Evolutionary conservation across 2,888 invertebrate genomes (phyloP).

Genomic region (Tachina lurida): DNA sequence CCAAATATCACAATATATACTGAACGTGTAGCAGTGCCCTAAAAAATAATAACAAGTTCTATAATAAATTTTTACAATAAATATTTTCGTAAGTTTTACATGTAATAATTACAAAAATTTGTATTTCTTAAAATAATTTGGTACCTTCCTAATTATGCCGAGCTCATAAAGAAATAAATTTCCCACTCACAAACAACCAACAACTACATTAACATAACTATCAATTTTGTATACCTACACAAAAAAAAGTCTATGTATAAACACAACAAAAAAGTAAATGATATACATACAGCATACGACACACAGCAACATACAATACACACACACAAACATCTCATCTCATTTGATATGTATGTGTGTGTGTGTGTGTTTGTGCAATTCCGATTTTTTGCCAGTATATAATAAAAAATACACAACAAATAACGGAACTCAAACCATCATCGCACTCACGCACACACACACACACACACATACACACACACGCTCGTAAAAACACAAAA

Average conservation of each 20-base stretch:
- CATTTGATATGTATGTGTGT: neutral
- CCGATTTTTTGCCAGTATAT: slow-evolving; percentile 21
- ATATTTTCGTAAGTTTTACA: neutral
- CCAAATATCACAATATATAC: too few relatives aligned
- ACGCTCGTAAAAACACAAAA: slow-evolving; percentile 20
- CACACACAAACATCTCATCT: neutral
- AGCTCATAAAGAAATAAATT: slow-evolving; percentile 34
- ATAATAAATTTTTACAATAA: neutral
- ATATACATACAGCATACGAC: slow-evolving; percentile 48
- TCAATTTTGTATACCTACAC: slow-evolving; percentile 16
- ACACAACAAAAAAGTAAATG: slow-evolving; percentile 68
- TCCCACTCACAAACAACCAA: slow-evolving; percentile 29
- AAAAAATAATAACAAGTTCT: too few relatives aligned
- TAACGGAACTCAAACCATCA: slow-evolving; percentile 59
- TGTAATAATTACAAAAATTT: neutral
- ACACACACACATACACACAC: slow-evolving; percentile 33
- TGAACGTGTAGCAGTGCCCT: too few relatives aligned
- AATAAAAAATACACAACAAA: slow-evolving; percentile 49
- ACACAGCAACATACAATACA: slow-evolving; percentile 9
- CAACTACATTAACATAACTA: slow-evolving; percentile 35
- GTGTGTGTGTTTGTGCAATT: neutral
- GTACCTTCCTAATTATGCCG: neutral
- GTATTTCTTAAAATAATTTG: neutral
- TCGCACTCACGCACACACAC: slow-evolving; percentile 19
- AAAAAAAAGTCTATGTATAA: slow-evolving; percentile 68